Evolutionary conservation across 2,888 invertebrate genomes (phyloP).

Genomic region (Glaucopsyche alexis): DNA sequence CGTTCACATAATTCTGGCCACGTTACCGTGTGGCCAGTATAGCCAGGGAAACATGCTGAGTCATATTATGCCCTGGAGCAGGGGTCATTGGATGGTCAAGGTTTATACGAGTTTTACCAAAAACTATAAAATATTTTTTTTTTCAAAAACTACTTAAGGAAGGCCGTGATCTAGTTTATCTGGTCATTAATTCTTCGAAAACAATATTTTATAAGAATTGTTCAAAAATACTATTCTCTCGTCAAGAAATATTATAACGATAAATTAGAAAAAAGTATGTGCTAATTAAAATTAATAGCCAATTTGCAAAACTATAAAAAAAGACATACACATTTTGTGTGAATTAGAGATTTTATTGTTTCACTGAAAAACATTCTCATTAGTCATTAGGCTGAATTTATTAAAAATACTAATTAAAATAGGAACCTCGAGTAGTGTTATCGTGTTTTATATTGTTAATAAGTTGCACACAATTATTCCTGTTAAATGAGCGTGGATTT

Average conservation of each 20-base stretch:
- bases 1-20: too few species aligned
- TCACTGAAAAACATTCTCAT: neutral
- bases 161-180: neutral
- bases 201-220: neutral
- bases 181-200: neutral
- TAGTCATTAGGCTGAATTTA: neutral
- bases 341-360: neutral
- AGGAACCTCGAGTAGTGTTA: neutral
- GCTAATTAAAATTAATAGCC: constrained; percentile 7
- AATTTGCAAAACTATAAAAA: neutral
- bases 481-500: constrained; percentile 17
- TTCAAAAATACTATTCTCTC: too few species aligned
- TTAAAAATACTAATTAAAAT: neutral
- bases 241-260: neutral
- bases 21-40: too few species aligned
- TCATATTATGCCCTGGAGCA: too few species aligned
- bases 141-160: neutral
- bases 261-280: neutral
- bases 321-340: neutral
- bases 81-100: too few species aligned
- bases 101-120: neutral
- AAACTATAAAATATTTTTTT: neutral
- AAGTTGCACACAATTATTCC: constrained; percentile 4
- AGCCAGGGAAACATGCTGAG: too few species aligned
- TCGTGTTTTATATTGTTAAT: neutral